Conservation (phyloP, 2,797 vertebrate species). For the Danio kyathit region DNA sequence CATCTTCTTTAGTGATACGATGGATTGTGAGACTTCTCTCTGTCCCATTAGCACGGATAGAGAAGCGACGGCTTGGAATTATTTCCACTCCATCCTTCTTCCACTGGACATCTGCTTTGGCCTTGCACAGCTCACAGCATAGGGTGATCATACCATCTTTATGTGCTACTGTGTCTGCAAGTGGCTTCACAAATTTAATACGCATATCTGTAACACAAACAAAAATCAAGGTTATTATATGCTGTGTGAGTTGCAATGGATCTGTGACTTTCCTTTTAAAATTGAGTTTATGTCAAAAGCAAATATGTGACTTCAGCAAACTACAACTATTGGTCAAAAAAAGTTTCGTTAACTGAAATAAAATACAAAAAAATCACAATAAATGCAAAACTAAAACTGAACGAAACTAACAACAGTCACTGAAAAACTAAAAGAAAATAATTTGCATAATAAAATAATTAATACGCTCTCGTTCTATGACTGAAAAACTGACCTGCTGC, state of each 20-base stretch:
- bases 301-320: too few relatives aligned
- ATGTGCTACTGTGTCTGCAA: slow-evolving; percentile 80
- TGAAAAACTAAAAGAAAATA: too few relatives aligned
- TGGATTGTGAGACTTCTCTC: slow-evolving; percentile 82
- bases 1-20: slow-evolving; percentile 76
- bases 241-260: background rate
- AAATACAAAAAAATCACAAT: too few relatives aligned
- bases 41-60: slow-evolving; percentile 78
- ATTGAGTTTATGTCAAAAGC: too few relatives aligned
- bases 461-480: too few relatives aligned
- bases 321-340: too few relatives aligned
- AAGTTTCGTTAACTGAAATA: too few relatives aligned
- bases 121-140: slow-evolving; percentile 78
- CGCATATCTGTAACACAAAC: slow-evolving; percentile 78
- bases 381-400: too few relatives aligned
- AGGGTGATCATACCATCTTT: slow-evolving; percentile 83
- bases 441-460: too few relatives aligned
- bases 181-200: slow-evolving; percentile 81
- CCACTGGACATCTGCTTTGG: slow-evolving; percentile 84
- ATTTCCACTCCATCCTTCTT: slow-evolving; percentile 79
- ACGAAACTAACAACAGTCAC: too few relatives aligned
- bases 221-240: background rate
- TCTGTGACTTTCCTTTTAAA: too few relatives aligned
- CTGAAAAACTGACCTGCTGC: too few relatives aligned
- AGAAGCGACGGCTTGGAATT: slow-evolving; percentile 72